Evolutionary conservation across 2,888 invertebrate genomes (phyloP).

Genomic region (Biston stratarius): DNA sequence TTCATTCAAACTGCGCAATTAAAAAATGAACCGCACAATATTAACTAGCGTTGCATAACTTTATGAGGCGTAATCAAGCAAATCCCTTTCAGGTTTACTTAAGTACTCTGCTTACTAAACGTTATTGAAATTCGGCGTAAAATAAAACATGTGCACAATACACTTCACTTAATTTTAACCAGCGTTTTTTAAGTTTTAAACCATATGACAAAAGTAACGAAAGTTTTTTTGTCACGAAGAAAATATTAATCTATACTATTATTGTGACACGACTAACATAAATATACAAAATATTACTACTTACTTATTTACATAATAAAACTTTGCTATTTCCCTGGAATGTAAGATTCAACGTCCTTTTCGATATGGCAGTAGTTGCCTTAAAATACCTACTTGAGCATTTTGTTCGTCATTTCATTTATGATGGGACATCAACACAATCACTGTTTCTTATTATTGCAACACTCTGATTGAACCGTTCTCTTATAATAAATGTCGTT

Average conservation of each 20-base stretch:
- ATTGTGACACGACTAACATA: constrained; percentile 33
- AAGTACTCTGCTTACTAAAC: too few relatives aligned
- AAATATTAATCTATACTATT: constrained; percentile 10
- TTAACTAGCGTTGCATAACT: too few relatives aligned
- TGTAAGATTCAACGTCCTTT: constrained; percentile 58
- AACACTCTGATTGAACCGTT: constrained; percentile 4
- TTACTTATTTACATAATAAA: constrained; percentile 45
- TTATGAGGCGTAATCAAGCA: too few relatives aligned
- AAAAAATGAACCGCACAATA: too few relatives aligned
- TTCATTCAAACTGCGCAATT: too few relatives aligned
- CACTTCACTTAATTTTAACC: too few relatives aligned
- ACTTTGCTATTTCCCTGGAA: constrained; percentile 65
- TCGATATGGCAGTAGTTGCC: constrained; percentile 78
- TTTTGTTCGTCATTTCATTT: constrained; percentile 71
- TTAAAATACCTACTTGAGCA: constrained; percentile 81
- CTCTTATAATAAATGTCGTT: neutral
- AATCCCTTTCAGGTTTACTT: too few relatives aligned
- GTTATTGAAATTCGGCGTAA: too few relatives aligned
- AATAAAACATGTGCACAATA: too few relatives aligned
- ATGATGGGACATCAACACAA: constrained; percentile 82
- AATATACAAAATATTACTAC: constrained; percentile 64
- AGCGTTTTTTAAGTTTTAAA: too few relatives aligned
- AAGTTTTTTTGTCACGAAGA: neutral
- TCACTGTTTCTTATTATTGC: constrained; percentile 73
- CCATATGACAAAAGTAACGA: neutral